Base-by-base conservation (phyloP, 2,113 vertebrate genomes). In the Anhinga anhinga region DNA sequence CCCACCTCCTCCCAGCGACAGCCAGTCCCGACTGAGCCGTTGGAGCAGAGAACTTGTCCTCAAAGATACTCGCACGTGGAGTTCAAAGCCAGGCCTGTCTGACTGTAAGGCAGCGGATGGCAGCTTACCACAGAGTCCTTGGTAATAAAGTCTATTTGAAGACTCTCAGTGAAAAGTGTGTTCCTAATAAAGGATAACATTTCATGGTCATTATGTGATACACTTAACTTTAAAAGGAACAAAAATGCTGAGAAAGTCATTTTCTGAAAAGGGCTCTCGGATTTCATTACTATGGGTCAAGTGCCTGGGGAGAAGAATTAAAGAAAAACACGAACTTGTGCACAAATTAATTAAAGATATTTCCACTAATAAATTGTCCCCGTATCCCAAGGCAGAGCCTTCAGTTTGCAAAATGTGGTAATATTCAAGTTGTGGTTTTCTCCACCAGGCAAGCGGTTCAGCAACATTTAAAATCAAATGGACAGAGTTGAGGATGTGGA, bases 291-390 rank as follows among this genome's bases (percentile, higher is more conserved):
- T 97, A 80, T 95, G 97, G 98, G 97, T 98, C 98, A 98, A 98
- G 97, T 96, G 97, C 98, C 98, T 94, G 97, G 97, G 97, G 98
- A 98, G 96, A 98, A 97, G 98, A 98, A 98, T 98, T 98, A 98
- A 98, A 98, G 97, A 96, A 98, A 98, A 98, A 98, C 97, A 98
- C 81, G 97, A 98, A 98, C 97, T 98, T 98, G 96, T 98, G 98
- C 98, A 98, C 98, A 98, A 98, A 98, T 98, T 98, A 98, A 98
- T 98, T 98, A 98, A 98, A 98, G 97, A 98, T 98, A 98, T 98
- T 98, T 98, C 98, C 98, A 98, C 97, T 98, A 98, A 98, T 98
- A 98, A 98, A 98, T 98, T 97, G 97, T 98, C 97, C 97, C 96
- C 25, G 50, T 98, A 97, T 97, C 98, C 98, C 97, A 97, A 97